Conservation (phyloP, 2,888 invertebrate genomes). For the Clepsis dumicolana region DNA sequence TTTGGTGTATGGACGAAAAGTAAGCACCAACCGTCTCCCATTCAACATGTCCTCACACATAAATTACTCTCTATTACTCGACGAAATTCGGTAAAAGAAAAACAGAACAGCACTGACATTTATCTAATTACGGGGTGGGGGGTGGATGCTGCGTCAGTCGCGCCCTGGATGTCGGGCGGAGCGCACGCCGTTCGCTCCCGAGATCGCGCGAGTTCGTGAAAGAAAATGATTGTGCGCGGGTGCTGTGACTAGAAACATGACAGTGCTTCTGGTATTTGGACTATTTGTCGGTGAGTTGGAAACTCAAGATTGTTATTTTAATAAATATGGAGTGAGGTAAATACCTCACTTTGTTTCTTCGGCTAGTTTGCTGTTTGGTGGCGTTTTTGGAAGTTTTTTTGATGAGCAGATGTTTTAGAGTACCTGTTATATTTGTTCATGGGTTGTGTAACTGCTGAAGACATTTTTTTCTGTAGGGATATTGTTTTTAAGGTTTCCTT, state of each 20-base stretch:
- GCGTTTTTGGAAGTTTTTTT: neutral
- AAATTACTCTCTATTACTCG: slow-evolving; percentile 60
- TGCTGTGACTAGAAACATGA: slow-evolving; percentile 50
- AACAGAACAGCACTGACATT: slow-evolving; percentile 81
- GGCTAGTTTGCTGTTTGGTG: neutral
- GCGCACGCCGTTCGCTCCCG: slow-evolving; percentile 11
- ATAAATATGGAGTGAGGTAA: no score
- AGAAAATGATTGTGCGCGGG: slow-evolving; percentile 7
- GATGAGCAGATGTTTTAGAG: neutral
- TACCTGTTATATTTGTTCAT: no score
- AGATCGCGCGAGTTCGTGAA: slow-evolving; percentile 8
- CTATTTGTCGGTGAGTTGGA: slow-evolving; percentile 69
- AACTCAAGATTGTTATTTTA: no score
- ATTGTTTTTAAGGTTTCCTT: no score
- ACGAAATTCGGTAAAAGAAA: slow-evolving; percentile 63
- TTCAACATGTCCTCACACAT: neutral
- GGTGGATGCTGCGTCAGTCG: slow-evolving; percentile 53
- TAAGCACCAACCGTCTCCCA: no score
- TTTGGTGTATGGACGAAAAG: no score
- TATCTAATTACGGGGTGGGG: slow-evolving; percentile 83
- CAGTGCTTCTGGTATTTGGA: slow-evolving; percentile 65
- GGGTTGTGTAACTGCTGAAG: no score
- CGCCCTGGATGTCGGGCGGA: slow-evolving; percentile 54
- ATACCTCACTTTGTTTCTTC: no score
- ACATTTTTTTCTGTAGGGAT: neutral